phyloP scores from a whole-genome alignment of 2,797 vertebrate genomes.

The Phylloscopus collybita region DNA sequence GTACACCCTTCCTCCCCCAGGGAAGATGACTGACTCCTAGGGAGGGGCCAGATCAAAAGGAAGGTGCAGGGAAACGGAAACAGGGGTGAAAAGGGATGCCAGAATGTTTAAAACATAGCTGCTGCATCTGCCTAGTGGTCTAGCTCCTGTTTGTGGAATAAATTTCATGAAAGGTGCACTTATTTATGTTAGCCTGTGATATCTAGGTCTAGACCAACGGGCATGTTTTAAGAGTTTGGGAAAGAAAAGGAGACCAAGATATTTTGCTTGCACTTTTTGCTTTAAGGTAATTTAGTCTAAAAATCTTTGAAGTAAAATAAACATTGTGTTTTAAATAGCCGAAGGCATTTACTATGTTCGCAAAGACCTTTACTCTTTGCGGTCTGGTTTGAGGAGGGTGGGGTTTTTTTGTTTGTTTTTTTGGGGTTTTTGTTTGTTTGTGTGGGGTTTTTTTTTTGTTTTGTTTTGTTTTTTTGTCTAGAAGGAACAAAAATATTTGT shows the following conservation, averaged over 20 bases:
- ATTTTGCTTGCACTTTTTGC: conserved; percentile 29
- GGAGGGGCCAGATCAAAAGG: conserved; percentile 41
- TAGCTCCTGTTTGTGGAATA: conserved; percentile 40
- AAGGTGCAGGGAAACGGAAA: background rate
- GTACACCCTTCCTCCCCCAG: background rate
- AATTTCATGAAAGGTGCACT: conserved; percentile 60
- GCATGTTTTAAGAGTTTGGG: background rate
- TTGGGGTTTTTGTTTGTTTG: too few species aligned
- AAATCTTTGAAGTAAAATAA: conserved; percentile 68
- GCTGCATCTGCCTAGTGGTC: conserved; percentile 29
- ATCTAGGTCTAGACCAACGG: conserved; percentile 23
- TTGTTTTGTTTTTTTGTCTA: background rate
- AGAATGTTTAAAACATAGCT: conserved; percentile 25
- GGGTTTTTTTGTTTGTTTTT: too few species aligned
- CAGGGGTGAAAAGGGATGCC: background rate
- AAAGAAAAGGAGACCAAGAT: background rate
- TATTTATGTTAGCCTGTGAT: conserved; percentile 42
- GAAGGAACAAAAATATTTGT: conserved; percentile 30
- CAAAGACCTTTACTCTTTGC: conserved; percentile 39
- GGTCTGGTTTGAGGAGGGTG: background rate
- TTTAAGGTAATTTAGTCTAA: conserved; percentile 44
- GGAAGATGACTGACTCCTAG: conserved; percentile 3
- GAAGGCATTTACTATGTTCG: conserved; percentile 47
- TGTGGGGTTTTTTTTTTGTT: too few species aligned
- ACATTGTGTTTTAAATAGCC: conserved; percentile 42